Percentiles rank a stretch among this genome's conserved stretches.
phyloP scores from a whole-genome alignment of 2,797 vertebrate species.

The Semotilus atromaculatus region DNA sequence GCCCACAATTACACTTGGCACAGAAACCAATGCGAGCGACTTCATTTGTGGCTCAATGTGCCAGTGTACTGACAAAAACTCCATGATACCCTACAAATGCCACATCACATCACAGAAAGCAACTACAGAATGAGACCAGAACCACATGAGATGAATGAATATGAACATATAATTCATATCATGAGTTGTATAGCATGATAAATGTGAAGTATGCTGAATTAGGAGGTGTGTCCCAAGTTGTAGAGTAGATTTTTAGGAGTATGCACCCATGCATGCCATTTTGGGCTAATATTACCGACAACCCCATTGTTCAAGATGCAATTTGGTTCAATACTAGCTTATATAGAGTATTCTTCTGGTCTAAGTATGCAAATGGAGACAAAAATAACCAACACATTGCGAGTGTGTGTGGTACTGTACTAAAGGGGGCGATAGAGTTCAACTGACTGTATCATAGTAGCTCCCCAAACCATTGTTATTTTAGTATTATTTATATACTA shows the following conservation, averaged over 20 bases:
- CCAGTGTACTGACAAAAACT: slow-evolving; percentile 27
- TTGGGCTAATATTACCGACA: background rate
- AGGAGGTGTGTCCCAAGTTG: background rate
- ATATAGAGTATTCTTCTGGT: background rate
- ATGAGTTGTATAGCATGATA: background rate
- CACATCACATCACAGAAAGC: slow-evolving; percentile 10
- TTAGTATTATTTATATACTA: background rate
- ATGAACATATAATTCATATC: background rate
- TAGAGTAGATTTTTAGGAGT: background rate
- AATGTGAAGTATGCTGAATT: background rate
- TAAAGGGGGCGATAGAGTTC: background rate
- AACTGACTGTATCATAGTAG: background rate
- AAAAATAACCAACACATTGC: background rate
- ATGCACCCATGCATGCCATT: background rate
- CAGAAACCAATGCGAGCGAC: background rate
- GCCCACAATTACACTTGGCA: slow-evolving; percentile 37
- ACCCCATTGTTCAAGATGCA: background rate
- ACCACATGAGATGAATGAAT: slow-evolving; percentile 3
- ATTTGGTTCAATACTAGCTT: background rate
- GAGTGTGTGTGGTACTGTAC: background rate
- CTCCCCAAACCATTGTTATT: background rate
- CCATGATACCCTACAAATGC: slow-evolving; percentile 4
- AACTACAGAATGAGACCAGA: background rate
- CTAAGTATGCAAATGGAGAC: background rate
- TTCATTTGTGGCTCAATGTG: slow-evolving; percentile 9